phyloP scores from a whole-genome alignment of 2,797 vertebrate genomes.

The Semotilus atromaculatus region DNA sequence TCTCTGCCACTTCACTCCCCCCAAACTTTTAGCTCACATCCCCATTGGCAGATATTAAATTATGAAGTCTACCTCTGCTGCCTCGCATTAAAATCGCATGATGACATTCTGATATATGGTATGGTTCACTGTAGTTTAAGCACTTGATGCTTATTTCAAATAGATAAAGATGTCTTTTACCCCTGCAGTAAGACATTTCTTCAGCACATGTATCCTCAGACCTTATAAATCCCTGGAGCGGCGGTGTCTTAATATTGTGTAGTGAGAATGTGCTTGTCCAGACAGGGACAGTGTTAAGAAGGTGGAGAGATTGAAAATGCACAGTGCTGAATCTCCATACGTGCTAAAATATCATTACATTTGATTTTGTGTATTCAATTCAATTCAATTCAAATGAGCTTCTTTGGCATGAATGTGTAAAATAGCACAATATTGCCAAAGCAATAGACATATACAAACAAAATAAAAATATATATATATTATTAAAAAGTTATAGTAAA shows the following conservation, averaged over 20 bases:
- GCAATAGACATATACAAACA: too few species aligned
- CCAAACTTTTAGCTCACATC: background rate
- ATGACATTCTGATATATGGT: conserved; percentile 25
- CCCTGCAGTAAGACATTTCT: conserved; percentile 14
- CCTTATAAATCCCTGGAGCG: background rate
- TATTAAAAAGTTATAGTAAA: too few species aligned
- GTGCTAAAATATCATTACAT: background rate
- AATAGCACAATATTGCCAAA: too few species aligned
- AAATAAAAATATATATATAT: too few species aligned
- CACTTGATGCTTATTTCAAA: conserved; percentile 20
- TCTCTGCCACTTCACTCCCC: background rate
- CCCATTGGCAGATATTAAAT: background rate
- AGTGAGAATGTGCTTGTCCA: background rate
- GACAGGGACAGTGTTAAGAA: background rate
- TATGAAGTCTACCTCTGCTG: background rate
- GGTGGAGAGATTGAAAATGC: background rate
- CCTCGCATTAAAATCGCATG: background rate
- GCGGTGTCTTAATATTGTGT: background rate
- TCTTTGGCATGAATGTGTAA: too few species aligned
- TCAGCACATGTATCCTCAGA: conserved; percentile 6
- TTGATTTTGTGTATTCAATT: background rate
- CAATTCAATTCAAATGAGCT: too few species aligned
- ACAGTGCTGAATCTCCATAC: background rate
- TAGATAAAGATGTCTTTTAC: conserved; percentile 14
- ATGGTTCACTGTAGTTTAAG: conserved; percentile 7